Conservation (phyloP, 2,113 vertebrate genomes). For the Pterocles orientalis region DNA sequence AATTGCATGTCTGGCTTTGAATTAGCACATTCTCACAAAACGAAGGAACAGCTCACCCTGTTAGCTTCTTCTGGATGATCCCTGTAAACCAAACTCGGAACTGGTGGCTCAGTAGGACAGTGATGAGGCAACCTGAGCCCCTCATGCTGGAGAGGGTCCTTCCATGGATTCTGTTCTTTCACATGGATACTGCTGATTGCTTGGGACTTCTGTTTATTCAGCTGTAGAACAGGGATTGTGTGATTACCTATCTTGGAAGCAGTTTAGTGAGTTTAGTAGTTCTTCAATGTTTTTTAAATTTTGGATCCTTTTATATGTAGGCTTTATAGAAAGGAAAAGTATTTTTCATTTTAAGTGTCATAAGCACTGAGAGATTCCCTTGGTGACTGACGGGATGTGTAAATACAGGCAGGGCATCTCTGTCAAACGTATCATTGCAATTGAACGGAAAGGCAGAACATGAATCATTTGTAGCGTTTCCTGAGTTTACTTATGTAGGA, state of each 20-base stretch:
- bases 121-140: background rate
- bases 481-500: slow-evolving; percentile 33
- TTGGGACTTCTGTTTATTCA: slow-evolving; percentile 37
- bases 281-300: background rate
- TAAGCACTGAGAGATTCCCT: slow-evolving; percentile 24
- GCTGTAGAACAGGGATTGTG: slow-evolving; percentile 1
- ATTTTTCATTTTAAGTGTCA: slow-evolving; percentile 24
- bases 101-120: background rate
- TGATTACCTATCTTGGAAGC: slow-evolving; percentile 2
- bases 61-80: background rate
- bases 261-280: background rate
- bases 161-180: background rate
- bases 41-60: background rate
- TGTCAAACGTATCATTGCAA: slow-evolving; percentile 20
- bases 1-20: background rate
- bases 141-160: background rate
- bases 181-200: background rate
- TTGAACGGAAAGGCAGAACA: slow-evolving; percentile 24
- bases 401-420: slow-evolving; percentile 37
- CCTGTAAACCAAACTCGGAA: background rate
- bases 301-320: background rate
- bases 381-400: slow-evolving; percentile 45
- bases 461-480: slow-evolving; percentile 43
- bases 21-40: background rate
- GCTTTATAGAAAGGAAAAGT: background rate